phyloP scores from a whole-genome alignment of 1,140 invertebrate genomes.

The Pseudobourletiella spinata region DNA sequence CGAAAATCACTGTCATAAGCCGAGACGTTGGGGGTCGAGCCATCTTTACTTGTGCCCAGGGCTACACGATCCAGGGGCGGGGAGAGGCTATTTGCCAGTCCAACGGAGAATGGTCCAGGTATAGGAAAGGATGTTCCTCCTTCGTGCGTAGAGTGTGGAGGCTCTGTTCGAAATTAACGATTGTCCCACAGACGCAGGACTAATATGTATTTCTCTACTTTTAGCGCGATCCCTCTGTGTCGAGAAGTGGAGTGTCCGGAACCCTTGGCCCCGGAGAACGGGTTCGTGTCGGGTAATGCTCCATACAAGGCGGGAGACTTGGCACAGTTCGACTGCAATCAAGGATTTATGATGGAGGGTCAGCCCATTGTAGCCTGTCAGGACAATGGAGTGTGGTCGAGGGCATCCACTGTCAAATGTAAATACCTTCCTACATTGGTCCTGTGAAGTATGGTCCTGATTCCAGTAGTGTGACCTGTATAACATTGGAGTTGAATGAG shows the following conservation, averaged over 20 bases:
- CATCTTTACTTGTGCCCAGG: conserved; percentile 66
- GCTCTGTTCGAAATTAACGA: conserved; percentile 63
- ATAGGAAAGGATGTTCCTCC: too few species aligned
- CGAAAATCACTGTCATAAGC: conserved; percentile 50
- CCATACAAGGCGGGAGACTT: conserved; percentile 71
- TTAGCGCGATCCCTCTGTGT: conserved; percentile 7
- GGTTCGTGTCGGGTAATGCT: conserved; percentile 60
- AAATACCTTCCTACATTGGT: conserved; percentile 27
- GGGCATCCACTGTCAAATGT: conserved; percentile 66
- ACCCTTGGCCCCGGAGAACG: conserved; percentile 60
- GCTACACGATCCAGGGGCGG: conserved; percentile 64
- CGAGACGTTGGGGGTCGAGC: conserved; percentile 65
- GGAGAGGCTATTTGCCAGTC: conserved; percentile 60
- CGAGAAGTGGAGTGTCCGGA: conserved; percentile 66
- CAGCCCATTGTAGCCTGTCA: conserved; percentile 73
- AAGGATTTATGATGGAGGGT: conserved; percentile 79
- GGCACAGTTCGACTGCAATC: conserved; percentile 73
- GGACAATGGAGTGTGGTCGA: conserved; percentile 78
- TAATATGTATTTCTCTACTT: background rate
- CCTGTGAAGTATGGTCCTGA: too few species aligned
- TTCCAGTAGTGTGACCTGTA: too few species aligned
- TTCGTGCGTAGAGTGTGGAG: too few species aligned
- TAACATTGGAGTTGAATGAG: too few species aligned
- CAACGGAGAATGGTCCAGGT: conserved; percentile 68
- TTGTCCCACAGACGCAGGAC: background rate